phyloP scores from a whole-genome alignment of 1,140 invertebrate species.

The Acyrthosiphon pisum region DNA sequence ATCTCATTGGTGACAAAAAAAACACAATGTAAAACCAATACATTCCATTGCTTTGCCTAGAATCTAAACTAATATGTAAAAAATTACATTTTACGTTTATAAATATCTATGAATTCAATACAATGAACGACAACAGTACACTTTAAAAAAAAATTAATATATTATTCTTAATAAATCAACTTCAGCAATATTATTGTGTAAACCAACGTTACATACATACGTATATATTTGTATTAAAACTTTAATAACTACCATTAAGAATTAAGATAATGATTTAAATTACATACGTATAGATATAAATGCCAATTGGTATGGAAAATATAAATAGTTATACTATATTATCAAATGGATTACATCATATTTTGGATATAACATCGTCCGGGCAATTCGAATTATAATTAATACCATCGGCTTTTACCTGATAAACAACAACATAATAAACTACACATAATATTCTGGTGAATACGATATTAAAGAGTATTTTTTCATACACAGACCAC shows the following conservation, averaged over 20 bases:
- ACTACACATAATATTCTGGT: not conserved
- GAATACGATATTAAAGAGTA: not conserved
- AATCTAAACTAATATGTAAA: not conserved
- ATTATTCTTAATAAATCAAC: not conserved
- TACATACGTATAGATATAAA: not conserved
- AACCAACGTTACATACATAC: not conserved
- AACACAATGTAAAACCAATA: not conserved
- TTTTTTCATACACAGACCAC: not conserved
- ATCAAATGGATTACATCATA: constrained; percentile 23
- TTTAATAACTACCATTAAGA: not conserved
- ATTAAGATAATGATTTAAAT: constrained; percentile 6
- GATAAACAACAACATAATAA: not conserved
- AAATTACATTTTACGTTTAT: not conserved
- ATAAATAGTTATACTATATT: not conserved
- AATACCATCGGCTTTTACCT: constrained; percentile 3
- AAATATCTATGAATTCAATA: not conserved
- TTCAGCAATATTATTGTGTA: not conserved
- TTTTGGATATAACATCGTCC: not conserved
- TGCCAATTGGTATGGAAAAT: not conserved
- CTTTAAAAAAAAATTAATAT: not conserved
- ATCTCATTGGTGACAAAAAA: not conserved
- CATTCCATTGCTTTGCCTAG: not conserved
- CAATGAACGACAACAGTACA: not conserved
- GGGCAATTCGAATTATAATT: constrained; percentile 9
- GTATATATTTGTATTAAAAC: not conserved